Conservation (phyloP, 1,140 invertebrate genomes). For the Leucophenga varia region DNA sequence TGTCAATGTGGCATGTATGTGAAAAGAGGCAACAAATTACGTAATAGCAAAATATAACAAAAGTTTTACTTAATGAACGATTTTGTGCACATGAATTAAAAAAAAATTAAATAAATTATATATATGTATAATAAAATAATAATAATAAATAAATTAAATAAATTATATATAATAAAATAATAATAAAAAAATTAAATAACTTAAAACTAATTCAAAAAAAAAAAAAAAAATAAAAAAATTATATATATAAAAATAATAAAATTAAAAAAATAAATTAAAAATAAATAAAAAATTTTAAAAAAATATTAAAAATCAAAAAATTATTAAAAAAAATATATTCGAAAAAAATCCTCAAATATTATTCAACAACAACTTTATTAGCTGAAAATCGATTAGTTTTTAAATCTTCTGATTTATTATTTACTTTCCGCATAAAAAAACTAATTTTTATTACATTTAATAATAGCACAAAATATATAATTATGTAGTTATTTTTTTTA, state of each 20-base stretch:
- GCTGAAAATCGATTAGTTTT: conserved; percentile 56
- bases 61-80: no score
- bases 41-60: no score
- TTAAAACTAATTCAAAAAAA: conserved; percentile 17
- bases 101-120: neutral
- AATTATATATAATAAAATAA: conserved; percentile 15
- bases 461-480: no score
- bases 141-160: conserved; percentile 8
- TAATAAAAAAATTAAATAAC: conserved; percentile 10
- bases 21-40: no score
- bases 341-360: conserved; percentile 9
- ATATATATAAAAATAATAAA: conserved; percentile 11
- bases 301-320: conserved; percentile 6
- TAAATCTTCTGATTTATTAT: conserved; percentile 52
- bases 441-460: no score
- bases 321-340: conserved; percentile 3
- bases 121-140: no score
- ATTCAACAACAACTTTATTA: conserved; percentile 40
- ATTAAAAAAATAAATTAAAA: conserved; percentile 12
- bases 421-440: no score
- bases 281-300: neutral
- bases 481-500: no score
- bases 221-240: conserved; percentile 20
- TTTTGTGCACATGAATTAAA: conserved; percentile 46
- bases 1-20: no score